Percentiles rank a stretch among this genome's conserved stretches.
phyloP scores from a whole-genome alignment of 2,797 vertebrate species.

The Protonibea diacanthus region DNA sequence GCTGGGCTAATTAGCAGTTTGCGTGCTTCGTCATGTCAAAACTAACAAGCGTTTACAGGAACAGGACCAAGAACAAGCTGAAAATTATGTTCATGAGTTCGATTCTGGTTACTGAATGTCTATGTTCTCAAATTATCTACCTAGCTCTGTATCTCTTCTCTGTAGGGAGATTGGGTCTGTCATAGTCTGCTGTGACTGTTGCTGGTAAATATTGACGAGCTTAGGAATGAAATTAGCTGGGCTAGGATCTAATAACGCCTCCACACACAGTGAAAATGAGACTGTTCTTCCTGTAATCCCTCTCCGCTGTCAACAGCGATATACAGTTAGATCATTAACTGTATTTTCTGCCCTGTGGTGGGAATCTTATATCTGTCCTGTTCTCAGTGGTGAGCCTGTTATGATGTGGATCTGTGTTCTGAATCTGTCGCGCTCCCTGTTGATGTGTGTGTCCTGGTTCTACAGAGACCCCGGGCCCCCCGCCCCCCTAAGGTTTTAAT shows the following conservation, averaged over 20 bases:
- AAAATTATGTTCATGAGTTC: conserved; percentile 29
- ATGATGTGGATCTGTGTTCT: conserved; percentile 73
- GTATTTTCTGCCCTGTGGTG: conserved; percentile 60
- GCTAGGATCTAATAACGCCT: conserved; percentile 82
- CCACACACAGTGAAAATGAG: conserved; percentile 78
- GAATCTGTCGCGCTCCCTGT: conserved; percentile 72
- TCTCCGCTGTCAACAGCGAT: conserved; percentile 78
- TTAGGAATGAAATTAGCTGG: conserved; percentile 80
- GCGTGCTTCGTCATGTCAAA: conserved; percentile 54
- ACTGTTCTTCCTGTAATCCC: conserved; percentile 81
- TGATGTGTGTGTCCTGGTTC: conserved; percentile 79
- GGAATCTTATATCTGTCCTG: conserved; percentile 54
- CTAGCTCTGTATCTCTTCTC: conserved; percentile 41
- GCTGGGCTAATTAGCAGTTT: conserved; percentile 48
- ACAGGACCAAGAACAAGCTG: conserved; percentile 16
- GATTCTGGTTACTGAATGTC: conserved; percentile 41
- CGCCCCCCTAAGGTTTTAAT: conserved; percentile 83
- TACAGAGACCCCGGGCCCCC: conserved; percentile 51
- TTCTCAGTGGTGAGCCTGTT: conserved; percentile 58
- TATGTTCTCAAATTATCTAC: conserved; percentile 43
- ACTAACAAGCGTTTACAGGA: conserved; percentile 55
- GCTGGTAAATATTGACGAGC: conserved; percentile 84
- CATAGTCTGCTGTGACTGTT: conserved; percentile 60
- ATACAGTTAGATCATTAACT: conserved; percentile 75
- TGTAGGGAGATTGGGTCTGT: conserved; percentile 50